These are phyloP conservation scores for Bubo blakistoni DNA, from an alignment of 2,113 vertebrate genomes.

Conservation along the genomic window DNA sequence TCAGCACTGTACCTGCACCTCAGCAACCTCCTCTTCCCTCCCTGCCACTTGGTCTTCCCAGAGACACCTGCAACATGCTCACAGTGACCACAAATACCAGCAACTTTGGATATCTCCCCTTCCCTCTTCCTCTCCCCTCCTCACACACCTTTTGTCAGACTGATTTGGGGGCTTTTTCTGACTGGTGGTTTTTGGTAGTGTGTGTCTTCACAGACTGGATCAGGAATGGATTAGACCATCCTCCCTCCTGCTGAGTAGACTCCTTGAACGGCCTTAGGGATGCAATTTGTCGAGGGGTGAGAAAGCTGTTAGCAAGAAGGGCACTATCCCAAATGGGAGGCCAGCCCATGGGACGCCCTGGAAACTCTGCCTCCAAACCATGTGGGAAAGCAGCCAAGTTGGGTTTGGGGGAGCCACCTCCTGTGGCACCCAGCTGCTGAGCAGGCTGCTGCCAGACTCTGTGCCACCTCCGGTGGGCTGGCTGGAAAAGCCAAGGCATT, in stretches of 20 bases:
- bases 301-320: not conserved
- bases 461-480: not conserved
- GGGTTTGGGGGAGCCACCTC: not conserved
- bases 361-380: not conserved
- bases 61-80: not conserved
- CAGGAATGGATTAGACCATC: not conserved
- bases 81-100: not conserved
- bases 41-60: not conserved
- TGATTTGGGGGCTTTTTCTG: not conserved
- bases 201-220: not conserved
- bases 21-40: not conserved
- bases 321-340: not conserved
- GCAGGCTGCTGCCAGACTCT: not conserved
- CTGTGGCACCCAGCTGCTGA: not conserved
- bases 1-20: not conserved
- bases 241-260: not conserved
- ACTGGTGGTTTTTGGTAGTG: not conserved
- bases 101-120: not conserved
- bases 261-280: not conserved
- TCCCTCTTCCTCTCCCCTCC: not conserved
- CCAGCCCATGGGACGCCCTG: not conserved
- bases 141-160: not conserved
- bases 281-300: not conserved
- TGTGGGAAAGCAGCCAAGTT: fast-evolving
- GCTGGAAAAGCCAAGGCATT: not conserved